A percentile compares a stretch with the other conserved stretches of the same genome.
These are phyloP conservation scores for Platyscapa corneri DNA, from an alignment of 1,140 invertebrate genomes.

Conservation along the genomic window DNA sequence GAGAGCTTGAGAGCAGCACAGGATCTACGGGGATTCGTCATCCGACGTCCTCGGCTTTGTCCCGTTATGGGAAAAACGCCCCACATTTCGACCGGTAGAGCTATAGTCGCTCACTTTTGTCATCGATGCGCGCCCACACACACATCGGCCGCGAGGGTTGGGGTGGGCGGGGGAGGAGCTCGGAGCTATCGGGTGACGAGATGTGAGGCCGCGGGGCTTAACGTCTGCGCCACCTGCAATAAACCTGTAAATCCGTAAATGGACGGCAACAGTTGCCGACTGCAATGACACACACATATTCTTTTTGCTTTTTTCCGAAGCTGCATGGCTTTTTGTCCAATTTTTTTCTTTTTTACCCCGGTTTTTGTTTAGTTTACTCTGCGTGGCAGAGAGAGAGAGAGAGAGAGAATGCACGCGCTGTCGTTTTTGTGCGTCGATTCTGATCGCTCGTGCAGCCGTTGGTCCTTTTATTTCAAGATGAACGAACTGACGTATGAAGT, in stretches of 20 bases:
- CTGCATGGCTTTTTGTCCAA: neutral
- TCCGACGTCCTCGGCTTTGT: conserved; percentile 3
- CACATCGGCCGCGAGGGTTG: neutral
- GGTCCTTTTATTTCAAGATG: conserved; percentile 26
- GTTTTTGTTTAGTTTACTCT: conserved; percentile 16
- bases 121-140: neutral
- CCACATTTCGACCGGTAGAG: neutral
- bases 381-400: too few species aligned
- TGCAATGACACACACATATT: conserved; percentile 21
- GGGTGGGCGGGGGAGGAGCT: neutral
- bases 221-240: conserved; percentile 44
- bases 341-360: neutral
- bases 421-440: neutral
- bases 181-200: conserved; percentile 23
- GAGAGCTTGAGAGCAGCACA: neutral
- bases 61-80: conserved; percentile 19
- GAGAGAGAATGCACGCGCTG: neutral
- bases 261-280: conserved; percentile 33
- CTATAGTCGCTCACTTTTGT: conserved; percentile 39
- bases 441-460: neutral
- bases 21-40: neutral
- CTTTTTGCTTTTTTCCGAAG: neutral
- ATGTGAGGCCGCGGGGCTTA: conserved; percentile 33
- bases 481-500: conserved; percentile 22
- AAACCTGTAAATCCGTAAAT: conserved; percentile 51